Evolutionary conservation across 2,888 invertebrate species (phyloP).

Genomic region (Calephelis perditalis): DNA sequence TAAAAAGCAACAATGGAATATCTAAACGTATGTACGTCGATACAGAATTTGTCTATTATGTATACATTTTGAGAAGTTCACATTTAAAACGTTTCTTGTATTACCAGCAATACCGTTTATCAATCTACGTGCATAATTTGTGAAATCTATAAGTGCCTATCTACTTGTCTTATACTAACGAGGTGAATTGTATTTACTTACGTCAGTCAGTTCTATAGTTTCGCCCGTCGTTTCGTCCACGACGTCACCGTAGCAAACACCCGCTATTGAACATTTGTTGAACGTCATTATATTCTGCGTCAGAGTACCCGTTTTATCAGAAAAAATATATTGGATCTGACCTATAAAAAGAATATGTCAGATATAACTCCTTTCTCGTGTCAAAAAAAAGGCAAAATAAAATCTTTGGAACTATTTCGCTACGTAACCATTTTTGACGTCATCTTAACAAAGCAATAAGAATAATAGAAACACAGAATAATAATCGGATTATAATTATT

Average conservation of each 20-base stretch:
- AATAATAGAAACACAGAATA: too few relatives aligned
- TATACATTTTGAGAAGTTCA: not conserved
- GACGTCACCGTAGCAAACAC: slow-evolving; percentile 94
- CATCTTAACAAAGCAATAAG: too few relatives aligned
- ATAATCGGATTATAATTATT: too few relatives aligned
- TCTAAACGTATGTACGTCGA: not conserved
- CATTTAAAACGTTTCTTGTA: slow-evolving; percentile 2
- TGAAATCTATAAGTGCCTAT: slow-evolving; percentile 5
- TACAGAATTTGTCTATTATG: not conserved
- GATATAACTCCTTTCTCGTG: too few relatives aligned
- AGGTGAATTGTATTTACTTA: slow-evolving; percentile 43
- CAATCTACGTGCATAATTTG: slow-evolving; percentile 10
- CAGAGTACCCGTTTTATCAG: slow-evolving; percentile 99
- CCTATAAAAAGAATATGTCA: slow-evolving; percentile 58
- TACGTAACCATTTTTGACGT: too few relatives aligned
- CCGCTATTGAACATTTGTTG: slow-evolving; percentile 98
- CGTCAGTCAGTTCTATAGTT: slow-evolving; percentile 90
- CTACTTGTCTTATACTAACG: slow-evolving; percentile 4
- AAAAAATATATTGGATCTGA: slow-evolving; percentile 99
- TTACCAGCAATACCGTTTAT: not conserved
- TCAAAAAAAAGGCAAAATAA: too few relatives aligned
- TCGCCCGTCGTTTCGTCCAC: slow-evolving; percentile 93
- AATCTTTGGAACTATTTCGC: too few relatives aligned
- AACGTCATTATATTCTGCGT: slow-evolving; percentile 99
- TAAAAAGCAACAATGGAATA: not conserved